Evolutionary conservation across 1,140 invertebrate species (phyloP).

Genomic region (Eueides isabella): DNA sequence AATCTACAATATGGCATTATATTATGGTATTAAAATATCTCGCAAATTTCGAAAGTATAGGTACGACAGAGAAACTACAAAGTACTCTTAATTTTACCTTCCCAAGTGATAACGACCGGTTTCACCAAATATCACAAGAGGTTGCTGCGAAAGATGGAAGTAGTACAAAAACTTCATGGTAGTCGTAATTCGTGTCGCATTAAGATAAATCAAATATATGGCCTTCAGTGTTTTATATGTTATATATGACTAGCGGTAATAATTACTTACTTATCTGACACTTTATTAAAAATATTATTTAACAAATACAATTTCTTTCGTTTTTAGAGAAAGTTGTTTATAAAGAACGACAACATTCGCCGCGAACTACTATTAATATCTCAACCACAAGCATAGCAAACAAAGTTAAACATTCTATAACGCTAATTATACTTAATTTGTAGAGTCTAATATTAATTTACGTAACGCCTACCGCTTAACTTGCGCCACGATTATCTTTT

Average conservation of each 20-base stretch:
- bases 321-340: constrained; percentile 1
- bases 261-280: not conserved
- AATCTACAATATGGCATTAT: not conserved
- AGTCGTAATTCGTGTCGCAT: constrained; percentile 15
- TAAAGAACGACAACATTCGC: not conserved
- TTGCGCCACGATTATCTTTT: not conserved
- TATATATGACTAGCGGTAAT: constrained; percentile 5
- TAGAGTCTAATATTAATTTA: not conserved
- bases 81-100: constrained; percentile 16
- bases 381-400: not conserved
- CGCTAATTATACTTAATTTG: not conserved
- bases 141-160: constrained; percentile 22
- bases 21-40: too few species aligned
- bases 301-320: not conserved
- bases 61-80: constrained; percentile 16
- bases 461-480: not conserved
- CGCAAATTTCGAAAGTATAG: too few species aligned
- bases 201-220: constrained; percentile 19
- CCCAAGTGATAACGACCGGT: constrained; percentile 14
- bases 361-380: not conserved
- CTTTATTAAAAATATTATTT: not conserved
- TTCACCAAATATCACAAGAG: constrained; percentile 20
- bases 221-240: constrained; percentile 2
- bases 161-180: constrained; percentile 28
- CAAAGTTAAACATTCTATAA: not conserved